Base-by-base conservation (phyloP, 2,797 vertebrate species). In the Florisuga fusca region DNA sequence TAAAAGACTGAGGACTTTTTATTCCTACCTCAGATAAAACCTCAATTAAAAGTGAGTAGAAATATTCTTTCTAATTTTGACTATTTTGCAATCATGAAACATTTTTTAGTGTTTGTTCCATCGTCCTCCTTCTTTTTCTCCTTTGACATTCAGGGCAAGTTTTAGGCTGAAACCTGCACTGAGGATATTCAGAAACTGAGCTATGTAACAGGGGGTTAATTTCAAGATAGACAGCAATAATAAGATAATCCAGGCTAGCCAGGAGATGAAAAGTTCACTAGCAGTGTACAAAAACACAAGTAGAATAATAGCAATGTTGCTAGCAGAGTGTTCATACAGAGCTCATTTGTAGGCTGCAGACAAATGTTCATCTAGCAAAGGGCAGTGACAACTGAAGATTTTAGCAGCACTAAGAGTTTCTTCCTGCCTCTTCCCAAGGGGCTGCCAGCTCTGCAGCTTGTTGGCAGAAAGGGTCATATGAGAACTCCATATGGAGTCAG, bases 391-490 rank as follows among this genome's bases (percentile, higher is more conserved):
- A 58, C 0, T 48, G 59, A 89, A 79, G 53, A 34, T 73, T 79
- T 38, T 61, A 90, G 29, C 84, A 84, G 55, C 34, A 6, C 51
- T 31, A 46, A 55, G 63, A 87, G 27, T 69, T 89, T 82, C 59
- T 54, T 90, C 46, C 51, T 73, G 31, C 31, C 62, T 84, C 27
- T 38, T 89, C 71, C 82, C 20, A 12, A 76, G 59, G 84, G 48
- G 51, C 55, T 95, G 82, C 71, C 59, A 59, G 72, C 55, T 82
- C 78, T 73, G 43, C 75, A 87, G 26, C 63, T 82, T 55, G 54
- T 69, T 92, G 93, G 91, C 94, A 91, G 45, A 92, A 82, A 7
- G 34, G 78, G 46, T 89, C 72, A 58, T 79, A 69, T 12, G 43
- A 87, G 78, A 94, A 36, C 51, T 76, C 75, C 82, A 31, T 63